Base-by-base conservation (phyloP, 2,888 invertebrate species). In the Campoplex capitator region DNA sequence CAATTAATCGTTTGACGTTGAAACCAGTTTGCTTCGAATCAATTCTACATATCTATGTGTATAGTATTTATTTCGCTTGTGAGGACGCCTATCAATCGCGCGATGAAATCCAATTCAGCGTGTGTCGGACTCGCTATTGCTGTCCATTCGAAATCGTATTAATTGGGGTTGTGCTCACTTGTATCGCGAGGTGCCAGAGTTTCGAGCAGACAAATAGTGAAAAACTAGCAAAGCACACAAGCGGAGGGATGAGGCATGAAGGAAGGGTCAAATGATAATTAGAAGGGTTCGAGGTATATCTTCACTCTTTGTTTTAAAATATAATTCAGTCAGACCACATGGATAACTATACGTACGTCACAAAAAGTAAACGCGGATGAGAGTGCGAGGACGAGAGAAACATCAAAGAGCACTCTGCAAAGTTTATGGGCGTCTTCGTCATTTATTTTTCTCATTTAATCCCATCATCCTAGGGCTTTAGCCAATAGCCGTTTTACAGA, bases 381-480 rank as follows among this genome's bases (percentile, higher is more conserved):
- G 42, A 58, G 28, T 48, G 23, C 23, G 70, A 48, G 54, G 48
- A 76, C 54, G 82, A 82, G 38, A 42, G 23, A 48, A 86, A 84
- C 83, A 86, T 84, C 86, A 84, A 86, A 86, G 86, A 68, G 68
- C 86, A 86, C 83, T 86, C 51, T 67, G 76, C 28, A 54, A 81
- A 75, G 51, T 81, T 78, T 77, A 74, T 78, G 16, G 18, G 11
- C 35, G 51, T 11, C 48, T 51, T 23, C 67, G n/a, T 48, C 35
- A 32, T 62, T 77, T 73, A 67, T 38, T 71, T 56, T 79, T 23
- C 35, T 54, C n/a, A 58, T 75, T 62, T 68, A 28, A 75, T 68
- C 45, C 42, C 35, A 38, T 74, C 28, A 35, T 70, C 45, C 42
- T 54, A 23, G 32, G 75, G 45, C 67, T 38, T 32, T 11, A 45